Evolutionary conservation across 2,888 invertebrate species (phyloP).

Genomic region (Brenthis hecate): DNA sequence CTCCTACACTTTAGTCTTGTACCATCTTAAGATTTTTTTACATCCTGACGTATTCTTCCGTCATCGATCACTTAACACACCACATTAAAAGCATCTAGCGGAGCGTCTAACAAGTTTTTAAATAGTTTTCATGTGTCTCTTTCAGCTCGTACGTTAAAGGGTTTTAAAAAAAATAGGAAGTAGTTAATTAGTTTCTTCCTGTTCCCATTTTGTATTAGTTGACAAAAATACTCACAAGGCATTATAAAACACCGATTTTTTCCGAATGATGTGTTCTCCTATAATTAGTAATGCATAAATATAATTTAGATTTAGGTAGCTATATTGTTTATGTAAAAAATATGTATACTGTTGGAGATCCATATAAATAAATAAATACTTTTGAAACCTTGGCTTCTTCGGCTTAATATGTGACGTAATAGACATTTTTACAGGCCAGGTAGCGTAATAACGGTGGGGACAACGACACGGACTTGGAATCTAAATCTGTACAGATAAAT

Average conservation of each 20-base stretch:
- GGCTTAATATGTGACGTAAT: no score
- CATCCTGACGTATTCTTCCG: conserved; percentile 13
- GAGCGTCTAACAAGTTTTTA: conserved; percentile 33
- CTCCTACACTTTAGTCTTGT: background rate
- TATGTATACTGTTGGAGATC: no score
- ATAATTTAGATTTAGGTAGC: no score
- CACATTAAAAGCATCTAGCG: conserved; percentile 23
- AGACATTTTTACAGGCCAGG: no score
- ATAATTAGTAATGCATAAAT: no score
- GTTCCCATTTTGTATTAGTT: conserved; percentile 10
- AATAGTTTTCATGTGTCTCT: conserved; percentile 37
- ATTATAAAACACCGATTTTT: no score
- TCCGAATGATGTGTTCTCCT: no score
- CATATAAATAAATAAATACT: background rate
- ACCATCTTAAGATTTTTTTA: conserved; percentile 14
- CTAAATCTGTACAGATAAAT: no score
- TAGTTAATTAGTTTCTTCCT: conserved; percentile 42
- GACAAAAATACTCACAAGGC: background rate
- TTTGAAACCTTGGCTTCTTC: background rate
- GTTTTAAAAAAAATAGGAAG: conserved; percentile 41
- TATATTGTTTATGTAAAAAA: no score
- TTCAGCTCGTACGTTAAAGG: conserved; percentile 36
- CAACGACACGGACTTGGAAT: no score
- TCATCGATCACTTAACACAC: conserved; percentile 33
- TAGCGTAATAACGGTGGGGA: no score